These are phyloP conservation scores for Drosophila takahashii DNA, from an alignment of 1,140 invertebrate species.

Conservation along the genomic window DNA sequence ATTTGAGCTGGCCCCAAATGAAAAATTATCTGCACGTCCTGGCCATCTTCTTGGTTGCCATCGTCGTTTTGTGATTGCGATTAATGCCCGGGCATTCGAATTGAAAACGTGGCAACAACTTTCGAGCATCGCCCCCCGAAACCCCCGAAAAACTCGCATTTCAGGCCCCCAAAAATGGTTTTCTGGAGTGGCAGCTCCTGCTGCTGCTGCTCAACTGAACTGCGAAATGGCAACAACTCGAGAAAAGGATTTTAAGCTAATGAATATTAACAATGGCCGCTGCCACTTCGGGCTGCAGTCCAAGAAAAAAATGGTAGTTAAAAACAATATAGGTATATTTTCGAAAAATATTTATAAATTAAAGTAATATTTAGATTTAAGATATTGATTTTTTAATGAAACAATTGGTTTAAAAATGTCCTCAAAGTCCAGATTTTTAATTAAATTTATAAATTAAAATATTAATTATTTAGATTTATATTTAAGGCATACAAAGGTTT, in stretches of 20 bases:
- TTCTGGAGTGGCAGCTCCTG: constrained; percentile 24
- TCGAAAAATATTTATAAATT: too few species aligned
- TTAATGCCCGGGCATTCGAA: constrained; percentile 58
- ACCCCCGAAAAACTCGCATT: not conserved
- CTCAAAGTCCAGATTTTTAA: too few species aligned
- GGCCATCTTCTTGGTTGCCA: constrained; percentile 2
- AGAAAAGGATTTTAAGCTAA: constrained; percentile 73
- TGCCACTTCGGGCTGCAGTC: not conserved
- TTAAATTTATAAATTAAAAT: too few species aligned
- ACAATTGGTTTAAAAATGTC: too few species aligned
- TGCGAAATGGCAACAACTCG: constrained; percentile 29
- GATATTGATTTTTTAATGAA: too few species aligned
- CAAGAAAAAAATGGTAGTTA: too few species aligned
- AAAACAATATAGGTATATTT: too few species aligned
- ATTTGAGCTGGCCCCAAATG: constrained; percentile 53
- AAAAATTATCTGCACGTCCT: constrained; percentile 70
- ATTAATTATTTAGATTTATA: too few species aligned
- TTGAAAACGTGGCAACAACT: constrained; percentile 38
- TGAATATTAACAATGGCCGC: constrained; percentile 73
- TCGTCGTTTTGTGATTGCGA: constrained; percentile 64
- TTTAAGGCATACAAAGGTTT: too few species aligned
- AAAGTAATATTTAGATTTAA: too few species aligned
- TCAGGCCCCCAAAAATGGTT: not conserved
- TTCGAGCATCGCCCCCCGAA: constrained; percentile 1
- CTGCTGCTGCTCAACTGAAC: not conserved